Conservation (phyloP, 1,140 invertebrate genomes). For the Cataglyphis hispanica region DNA sequence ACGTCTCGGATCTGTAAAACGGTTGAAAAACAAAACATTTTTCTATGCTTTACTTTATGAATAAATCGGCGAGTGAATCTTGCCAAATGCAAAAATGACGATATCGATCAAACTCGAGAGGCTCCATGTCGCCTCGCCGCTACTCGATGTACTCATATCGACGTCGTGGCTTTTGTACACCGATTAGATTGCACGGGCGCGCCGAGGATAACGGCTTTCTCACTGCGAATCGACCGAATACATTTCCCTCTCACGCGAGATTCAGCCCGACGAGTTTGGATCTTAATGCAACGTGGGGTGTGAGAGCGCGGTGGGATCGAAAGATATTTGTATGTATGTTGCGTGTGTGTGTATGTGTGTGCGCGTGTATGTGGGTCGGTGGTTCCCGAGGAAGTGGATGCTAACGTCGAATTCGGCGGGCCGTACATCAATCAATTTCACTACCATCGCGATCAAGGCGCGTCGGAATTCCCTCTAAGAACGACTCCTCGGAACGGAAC, state of each 20-base stretch:
- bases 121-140: conserved; percentile 36
- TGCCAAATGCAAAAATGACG: background rate
- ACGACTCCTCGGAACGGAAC: conserved; percentile 23
- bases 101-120: conserved; percentile 50
- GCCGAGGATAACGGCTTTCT: conserved; percentile 65
- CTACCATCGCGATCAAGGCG: conserved; percentile 62
- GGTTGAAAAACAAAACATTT: background rate
- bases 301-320: conserved; percentile 43
- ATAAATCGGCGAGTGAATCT: background rate
- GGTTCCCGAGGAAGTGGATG: conserved; percentile 16
- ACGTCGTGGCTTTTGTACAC: conserved; percentile 66
- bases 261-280: conserved; percentile 70
- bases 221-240: conserved; percentile 68
- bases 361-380: background rate
- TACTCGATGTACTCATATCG: conserved; percentile 61
- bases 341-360: background rate
- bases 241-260: conserved; percentile 70
- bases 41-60: background rate
- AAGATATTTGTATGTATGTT: conserved; percentile 16
- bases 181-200: conserved; percentile 54
- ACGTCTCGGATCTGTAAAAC: background rate
- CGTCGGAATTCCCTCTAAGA: conserved; percentile 61
- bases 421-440: conserved; percentile 79
- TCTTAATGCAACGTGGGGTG: conserved; percentile 68
- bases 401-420: conserved; percentile 68